A percentile compares a stretch with the other conserved stretches of the same genome.
Conservation (phyloP, 2,113 vertebrate genomes). For the Odontesthes bonariensis region DNA sequence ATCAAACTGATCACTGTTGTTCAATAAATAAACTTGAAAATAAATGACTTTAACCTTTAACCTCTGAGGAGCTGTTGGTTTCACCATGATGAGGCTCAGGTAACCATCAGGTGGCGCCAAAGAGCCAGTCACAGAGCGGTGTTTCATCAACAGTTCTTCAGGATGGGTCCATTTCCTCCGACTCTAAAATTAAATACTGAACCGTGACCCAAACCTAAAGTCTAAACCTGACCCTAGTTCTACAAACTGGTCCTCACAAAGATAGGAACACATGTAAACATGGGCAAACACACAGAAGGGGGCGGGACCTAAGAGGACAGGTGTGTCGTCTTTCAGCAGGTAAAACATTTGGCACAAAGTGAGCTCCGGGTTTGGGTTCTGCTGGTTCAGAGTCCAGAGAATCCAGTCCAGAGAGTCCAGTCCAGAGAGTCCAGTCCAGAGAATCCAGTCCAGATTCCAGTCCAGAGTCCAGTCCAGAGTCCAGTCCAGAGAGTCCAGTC, state of each 20-base stretch:
- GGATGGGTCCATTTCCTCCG: constrained; percentile 1
- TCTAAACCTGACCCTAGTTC: too few species aligned
- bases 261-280: background rate
- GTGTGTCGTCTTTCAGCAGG: constrained; percentile 19
- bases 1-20: background rate
- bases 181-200: background rate
- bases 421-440: too few species aligned
- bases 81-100: background rate
- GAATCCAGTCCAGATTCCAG: too few species aligned
- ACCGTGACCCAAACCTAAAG: background rate
- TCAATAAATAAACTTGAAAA: background rate
- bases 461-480: too few species aligned
- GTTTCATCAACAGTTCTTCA: too few species aligned
- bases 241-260: constrained; percentile 3
- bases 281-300: background rate
- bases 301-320: constrained; percentile 25
- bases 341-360: constrained; percentile 48
- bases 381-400: too few species aligned
- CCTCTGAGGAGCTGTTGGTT: too few species aligned
- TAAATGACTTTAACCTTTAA: background rate
- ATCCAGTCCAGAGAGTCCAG: too few species aligned
- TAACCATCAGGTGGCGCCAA: background rate
- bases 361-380: background rate
- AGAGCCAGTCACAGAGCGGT: too few species aligned
- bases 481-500: too few species aligned